Conservation (phyloP, 2,888 invertebrate species). For the Pemphredon lugubris region DNA sequence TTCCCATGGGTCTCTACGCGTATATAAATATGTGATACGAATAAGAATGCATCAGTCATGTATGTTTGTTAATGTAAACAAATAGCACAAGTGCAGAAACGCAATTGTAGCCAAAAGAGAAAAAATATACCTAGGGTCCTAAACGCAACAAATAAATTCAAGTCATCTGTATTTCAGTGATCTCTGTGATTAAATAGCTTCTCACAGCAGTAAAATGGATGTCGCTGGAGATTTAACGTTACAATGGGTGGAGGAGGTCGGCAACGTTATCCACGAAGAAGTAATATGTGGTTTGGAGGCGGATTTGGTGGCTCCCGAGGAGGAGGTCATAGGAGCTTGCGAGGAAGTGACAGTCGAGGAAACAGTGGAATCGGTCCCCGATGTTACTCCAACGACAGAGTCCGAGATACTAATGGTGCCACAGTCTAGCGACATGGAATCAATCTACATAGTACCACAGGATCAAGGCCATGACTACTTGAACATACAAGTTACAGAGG, state of each 20-base stretch:
- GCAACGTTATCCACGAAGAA: constrained; percentile 81
- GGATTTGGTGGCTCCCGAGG: constrained; percentile 78
- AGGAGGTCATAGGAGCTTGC: constrained; percentile 80
- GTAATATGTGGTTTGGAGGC: constrained; percentile 83
- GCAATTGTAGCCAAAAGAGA: too few species aligned
- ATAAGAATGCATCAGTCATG: too few species aligned
- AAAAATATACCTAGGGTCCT: too few species aligned
- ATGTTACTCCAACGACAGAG: constrained; percentile 63
- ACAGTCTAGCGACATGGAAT: constrained; percentile 79
- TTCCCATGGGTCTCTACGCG: too few species aligned
- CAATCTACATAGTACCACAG: constrained; percentile 81
- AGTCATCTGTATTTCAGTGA: constrained; percentile 65
- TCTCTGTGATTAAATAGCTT: constrained; percentile 73
- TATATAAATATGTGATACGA: too few species aligned
- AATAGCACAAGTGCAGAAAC: too few species aligned
- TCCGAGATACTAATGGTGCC: constrained; percentile 78
- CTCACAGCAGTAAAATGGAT: constrained; percentile 70
- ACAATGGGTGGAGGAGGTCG: constrained; percentile 79
- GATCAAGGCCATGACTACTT: constrained; percentile 81
- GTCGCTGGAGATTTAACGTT: constrained; percentile 75
- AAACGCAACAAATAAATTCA: too few species aligned
- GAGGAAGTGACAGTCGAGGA: constrained; percentile 81
- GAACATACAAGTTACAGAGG: constrained; percentile 87
- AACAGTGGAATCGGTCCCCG: constrained; percentile 73
- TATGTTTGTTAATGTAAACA: neutral